Conservation (phyloP, 1,140 invertebrate species). For the Leptopilina boulardi region DNA sequence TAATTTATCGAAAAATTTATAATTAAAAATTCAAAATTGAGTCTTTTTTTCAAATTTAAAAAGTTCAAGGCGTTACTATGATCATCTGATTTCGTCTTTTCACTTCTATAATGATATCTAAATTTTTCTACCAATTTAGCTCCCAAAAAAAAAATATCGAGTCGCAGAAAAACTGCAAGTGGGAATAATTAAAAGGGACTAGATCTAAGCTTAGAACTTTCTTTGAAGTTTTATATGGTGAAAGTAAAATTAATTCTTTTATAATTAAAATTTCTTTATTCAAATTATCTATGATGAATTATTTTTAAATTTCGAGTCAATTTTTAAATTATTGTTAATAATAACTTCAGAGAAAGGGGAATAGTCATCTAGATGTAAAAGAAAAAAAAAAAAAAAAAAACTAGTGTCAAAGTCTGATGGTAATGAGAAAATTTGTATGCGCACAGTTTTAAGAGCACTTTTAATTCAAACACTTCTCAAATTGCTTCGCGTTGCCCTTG, state of each 20-base stretch:
- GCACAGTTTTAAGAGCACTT: conserved; percentile 20
- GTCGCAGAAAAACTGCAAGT: neutral
- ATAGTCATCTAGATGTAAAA: conserved; percentile 18
- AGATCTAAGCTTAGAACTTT: conserved; percentile 23
- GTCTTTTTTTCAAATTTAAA: neutral
- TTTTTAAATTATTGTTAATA: too few species aligned
- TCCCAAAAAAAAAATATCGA: neutral
- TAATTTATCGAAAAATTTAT: too few species aligned
- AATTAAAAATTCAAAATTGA: too few species aligned
- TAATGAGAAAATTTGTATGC: conserved; percentile 18
- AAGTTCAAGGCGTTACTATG: neutral
- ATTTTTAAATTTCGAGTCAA: neutral
- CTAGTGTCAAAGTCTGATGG: neutral
- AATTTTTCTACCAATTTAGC: conserved; percentile 31
- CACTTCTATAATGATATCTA: conserved; percentile 10
- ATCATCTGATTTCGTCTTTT: conserved; percentile 19
- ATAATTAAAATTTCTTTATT: neutral
- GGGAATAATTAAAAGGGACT: neutral
- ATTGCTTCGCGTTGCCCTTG: conserved; percentile 29
- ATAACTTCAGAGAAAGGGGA: conserved; percentile 13
- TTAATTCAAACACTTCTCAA: neutral
- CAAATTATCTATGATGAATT: neutral
- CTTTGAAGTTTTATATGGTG: conserved; percentile 8
- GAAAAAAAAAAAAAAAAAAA: conserved; percentile 12
- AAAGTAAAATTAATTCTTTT: neutral